Evolutionary conservation across 2,797 vertebrate genomes (phyloP), one percentile per base, ranked within the genome.

Genomic region (Schizopygopsis malacanthus): DNA sequence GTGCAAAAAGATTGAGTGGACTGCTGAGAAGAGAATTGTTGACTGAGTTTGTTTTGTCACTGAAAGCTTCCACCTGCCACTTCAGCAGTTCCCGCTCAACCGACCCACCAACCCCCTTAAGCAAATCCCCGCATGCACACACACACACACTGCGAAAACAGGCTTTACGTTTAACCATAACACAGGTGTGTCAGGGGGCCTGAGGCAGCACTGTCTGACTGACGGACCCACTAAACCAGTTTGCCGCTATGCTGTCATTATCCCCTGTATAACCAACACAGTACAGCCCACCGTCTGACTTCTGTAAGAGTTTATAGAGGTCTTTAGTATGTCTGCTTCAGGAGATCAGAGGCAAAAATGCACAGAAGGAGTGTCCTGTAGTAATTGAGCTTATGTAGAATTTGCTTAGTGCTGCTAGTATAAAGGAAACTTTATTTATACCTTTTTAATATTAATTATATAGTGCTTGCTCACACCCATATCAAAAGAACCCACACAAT

Each of bases 141-240:
- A 85, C 79, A 85, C 72, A 86, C 47, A 71, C 37, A 79, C 85
- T 81, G 43, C 63, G 85, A 85, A 89, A 88, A 89, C 88, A 90
- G 87, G 88, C 88, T 90, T 88, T 88, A 83, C 84, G 50, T 59
- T 86, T 84, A 89, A 89, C 89, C 84, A 87, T 89, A 89, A 88
- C 87, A 89, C 88, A 90, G 90, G 90, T 90, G 88, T 90, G 88
- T 89, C 88, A 86, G 61, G 75, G 33, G 88, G 76, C 90, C 90
- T 86, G 84, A 87, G 88, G 90, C 90, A 89, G 87, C 79, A 83
- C 47, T 80, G 82, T 75, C 89, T 83, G 87, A 84, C 84, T 87
- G 84, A 88, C 89, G 84, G 78, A 86, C 86, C 87, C 72, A 89
- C 84, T 87, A 90, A 90, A 90, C 90, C 88, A 87, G 86, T 89